Evolutionary conservation across 2,113 vertebrate genomes (phyloP).

Genomic region (Epinephelus moara): DNA sequence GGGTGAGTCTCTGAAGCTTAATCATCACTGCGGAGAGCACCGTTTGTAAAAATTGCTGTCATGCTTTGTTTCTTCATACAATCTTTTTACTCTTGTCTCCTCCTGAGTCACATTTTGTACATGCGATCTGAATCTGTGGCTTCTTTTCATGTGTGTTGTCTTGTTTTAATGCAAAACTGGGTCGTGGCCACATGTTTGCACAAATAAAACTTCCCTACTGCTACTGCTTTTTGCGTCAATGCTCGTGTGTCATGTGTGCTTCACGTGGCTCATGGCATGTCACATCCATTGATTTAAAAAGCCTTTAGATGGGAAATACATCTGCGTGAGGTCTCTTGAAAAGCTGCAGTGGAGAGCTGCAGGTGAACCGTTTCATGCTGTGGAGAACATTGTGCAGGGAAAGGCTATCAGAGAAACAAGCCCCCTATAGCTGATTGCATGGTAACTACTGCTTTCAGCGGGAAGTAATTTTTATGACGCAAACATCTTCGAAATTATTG

Average conservation of each 20-base stretch:
- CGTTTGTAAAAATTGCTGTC: background rate
- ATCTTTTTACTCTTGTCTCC: background rate
- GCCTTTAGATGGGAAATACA: constrained; percentile 4
- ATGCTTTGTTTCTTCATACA: background rate
- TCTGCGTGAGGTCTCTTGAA: background rate
- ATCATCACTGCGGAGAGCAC: background rate
- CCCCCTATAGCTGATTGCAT: constrained; percentile 10
- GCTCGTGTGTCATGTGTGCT: background rate
- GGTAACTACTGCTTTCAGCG: constrained; percentile 15
- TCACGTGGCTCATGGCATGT: background rate
- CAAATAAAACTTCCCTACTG: background rate
- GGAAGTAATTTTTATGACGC: background rate
- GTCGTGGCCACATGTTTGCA: background rate
- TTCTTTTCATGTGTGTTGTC: background rate
- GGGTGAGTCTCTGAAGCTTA: background rate
- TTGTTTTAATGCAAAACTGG: constrained; percentile 17
- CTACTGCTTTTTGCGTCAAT: background rate
- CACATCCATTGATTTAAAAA: constrained; percentile 26
- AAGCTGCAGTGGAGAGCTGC: background rate
- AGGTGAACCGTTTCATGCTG: constrained; percentile 24
- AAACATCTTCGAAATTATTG: background rate
- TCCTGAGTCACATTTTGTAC: background rate
- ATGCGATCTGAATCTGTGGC: background rate
- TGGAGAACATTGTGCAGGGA: constrained; percentile 12
- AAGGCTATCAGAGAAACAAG: constrained; percentile 20